phyloP scores from a whole-genome alignment of 2,888 invertebrate species.

The Synergus itoensis region DNA sequence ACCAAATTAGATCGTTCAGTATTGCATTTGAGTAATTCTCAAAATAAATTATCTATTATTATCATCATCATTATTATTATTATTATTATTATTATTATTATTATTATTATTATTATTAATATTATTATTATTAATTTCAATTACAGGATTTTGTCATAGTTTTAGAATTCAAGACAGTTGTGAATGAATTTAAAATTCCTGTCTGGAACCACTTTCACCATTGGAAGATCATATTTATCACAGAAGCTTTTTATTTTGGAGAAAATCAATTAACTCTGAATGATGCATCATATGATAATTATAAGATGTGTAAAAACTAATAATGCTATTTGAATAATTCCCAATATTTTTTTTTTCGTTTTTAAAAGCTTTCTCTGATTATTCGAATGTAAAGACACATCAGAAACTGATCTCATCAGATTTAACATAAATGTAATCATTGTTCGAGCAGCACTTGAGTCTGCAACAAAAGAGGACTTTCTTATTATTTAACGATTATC shows the following conservation, averaged over 20 bases:
- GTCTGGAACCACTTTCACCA: background rate
- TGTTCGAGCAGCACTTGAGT: background rate
- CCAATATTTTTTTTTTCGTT: no score
- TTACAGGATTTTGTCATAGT: background rate
- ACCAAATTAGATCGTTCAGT: slow-evolving; percentile 24
- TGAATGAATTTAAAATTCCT: background rate
- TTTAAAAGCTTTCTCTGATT: no score
- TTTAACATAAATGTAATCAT: background rate
- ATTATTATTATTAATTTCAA: background rate
- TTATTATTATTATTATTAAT: no score
- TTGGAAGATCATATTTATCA: no score
- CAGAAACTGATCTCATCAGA: background rate
- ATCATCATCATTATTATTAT: background rate
- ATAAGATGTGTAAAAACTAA: no score
- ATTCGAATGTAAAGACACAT: no score
- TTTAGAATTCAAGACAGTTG: no score
- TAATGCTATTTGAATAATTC: no score
- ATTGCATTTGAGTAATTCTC: slow-evolving; percentile 34
- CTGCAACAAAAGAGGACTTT: background rate
- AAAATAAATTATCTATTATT: slow-evolving; percentile 27
- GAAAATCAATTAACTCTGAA: no score
- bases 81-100: no score
- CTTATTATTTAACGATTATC: slow-evolving; percentile 34
- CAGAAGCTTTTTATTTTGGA: no score
- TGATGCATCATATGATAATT: no score